Conservation (phyloP, 2,113 vertebrate genomes). For the Leptosomus discolor region DNA sequence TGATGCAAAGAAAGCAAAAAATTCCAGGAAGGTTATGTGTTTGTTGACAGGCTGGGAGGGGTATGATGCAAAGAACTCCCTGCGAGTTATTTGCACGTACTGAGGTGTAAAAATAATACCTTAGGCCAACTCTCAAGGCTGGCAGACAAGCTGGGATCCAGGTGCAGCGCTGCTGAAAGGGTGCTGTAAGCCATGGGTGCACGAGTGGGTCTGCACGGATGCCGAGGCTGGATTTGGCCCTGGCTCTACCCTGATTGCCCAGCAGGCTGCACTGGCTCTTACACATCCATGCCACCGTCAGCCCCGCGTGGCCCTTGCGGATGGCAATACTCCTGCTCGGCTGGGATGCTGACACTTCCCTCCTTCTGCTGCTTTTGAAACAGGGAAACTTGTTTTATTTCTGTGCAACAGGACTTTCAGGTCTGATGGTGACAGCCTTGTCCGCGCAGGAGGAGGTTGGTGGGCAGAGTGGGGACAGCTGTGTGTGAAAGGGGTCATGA, state of each 20-base stretch:
- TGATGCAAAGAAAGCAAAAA: slow-evolving; percentile 11
- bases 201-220: not conserved
- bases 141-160: not conserved
- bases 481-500: not conserved
- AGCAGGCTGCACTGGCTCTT: not conserved
- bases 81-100: not conserved
- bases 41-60: not conserved
- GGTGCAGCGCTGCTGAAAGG: not conserved
- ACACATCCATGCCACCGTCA: not conserved
- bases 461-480: not conserved
- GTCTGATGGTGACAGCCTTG: not conserved
- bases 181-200: not conserved
- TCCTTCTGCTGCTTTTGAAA: not conserved
- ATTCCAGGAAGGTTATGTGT: slow-evolving; percentile 6
- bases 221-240: not conserved
- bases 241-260: not conserved
- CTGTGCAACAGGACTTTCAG: not conserved
- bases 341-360: accelerated
- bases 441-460: not conserved
- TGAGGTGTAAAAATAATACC: not conserved
- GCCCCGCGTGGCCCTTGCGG: not conserved
- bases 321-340: not conserved
- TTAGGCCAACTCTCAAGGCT: not conserved
- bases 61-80: not conserved
- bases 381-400: not conserved